A percentile compares a stretch with the other conserved stretches of the same genome.
Evolutionary conservation across 2,113 vertebrate genomes (phyloP).

Genomic region (Hippocampus mohnikei): DNA sequence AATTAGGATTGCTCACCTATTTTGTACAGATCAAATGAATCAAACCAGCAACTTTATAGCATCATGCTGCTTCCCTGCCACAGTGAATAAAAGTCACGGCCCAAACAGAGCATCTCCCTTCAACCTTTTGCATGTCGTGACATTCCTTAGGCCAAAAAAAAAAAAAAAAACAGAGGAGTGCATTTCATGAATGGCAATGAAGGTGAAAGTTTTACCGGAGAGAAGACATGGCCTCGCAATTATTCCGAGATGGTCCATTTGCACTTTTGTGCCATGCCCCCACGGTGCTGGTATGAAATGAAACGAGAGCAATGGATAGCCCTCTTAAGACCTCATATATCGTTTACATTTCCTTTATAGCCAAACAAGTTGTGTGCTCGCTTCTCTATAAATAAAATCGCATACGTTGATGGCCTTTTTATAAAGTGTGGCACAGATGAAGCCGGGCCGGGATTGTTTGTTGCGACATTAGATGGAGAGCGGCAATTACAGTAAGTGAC

Average conservation of each 20-base stretch:
- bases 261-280: constrained; percentile 64
- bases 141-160: constrained; percentile 52
- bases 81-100: constrained; percentile 71
- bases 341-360: constrained; percentile 31
- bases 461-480: constrained; percentile 23
- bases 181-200: constrained; percentile 79
- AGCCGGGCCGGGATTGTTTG: constrained; percentile 17
- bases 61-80: constrained; percentile 62
- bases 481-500: background rate
- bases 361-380: constrained; percentile 36
- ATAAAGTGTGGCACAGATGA: background rate
- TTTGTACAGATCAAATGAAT: background rate
- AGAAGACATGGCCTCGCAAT: constrained; percentile 65
- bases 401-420: constrained; percentile 38
- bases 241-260: constrained; percentile 69
- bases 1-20: background rate
- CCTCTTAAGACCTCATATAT: constrained; percentile 53
- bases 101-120: constrained; percentile 60
- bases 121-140: constrained; percentile 74
- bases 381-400: constrained; percentile 43
- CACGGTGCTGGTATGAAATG: constrained; percentile 60
- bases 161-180: constrained; percentile 57
- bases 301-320: constrained; percentile 72
- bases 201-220: constrained; percentile 65
- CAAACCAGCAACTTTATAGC: constrained; percentile 37